Conservation (phyloP, 2,113 vertebrate genomes). For the Strix uralensis region DNA sequence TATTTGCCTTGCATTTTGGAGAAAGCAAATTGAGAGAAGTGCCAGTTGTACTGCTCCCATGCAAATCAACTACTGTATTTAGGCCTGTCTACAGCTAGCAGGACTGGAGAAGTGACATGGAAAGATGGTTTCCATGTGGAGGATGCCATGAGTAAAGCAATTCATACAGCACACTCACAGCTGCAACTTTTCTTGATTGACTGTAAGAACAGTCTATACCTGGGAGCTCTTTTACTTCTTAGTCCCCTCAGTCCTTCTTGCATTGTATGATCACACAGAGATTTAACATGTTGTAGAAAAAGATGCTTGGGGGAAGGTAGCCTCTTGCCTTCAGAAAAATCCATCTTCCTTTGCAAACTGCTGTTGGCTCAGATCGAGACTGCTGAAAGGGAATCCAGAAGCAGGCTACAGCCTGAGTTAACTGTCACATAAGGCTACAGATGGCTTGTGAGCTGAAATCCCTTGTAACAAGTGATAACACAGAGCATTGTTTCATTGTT, state of each 20-base stretch:
- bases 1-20: not conserved
- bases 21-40: not conserved
- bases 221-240: not conserved
- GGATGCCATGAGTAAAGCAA: not conserved
- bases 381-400: not conserved
- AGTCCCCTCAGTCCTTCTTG: not conserved
- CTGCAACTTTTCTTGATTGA: not conserved
- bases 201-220: not conserved
- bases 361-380: not conserved
- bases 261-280: not conserved
- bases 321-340: not conserved
- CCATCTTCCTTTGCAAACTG: not conserved
- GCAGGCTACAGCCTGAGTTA: not conserved
- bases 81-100: not conserved
- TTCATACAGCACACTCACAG: not conserved
- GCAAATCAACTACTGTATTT: not conserved
- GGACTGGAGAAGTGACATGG: not conserved
- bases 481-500: not conserved
- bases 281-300: not conserved
- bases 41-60: not conserved
- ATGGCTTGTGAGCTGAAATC: constrained; percentile 18
- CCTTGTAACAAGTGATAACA: not conserved
- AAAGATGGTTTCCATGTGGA: not conserved
- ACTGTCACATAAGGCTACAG: not conserved
- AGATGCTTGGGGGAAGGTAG: not conserved